Base-by-base conservation (phyloP, 2,797 vertebrate genomes). In the Propithecus perrieri region DNA sequence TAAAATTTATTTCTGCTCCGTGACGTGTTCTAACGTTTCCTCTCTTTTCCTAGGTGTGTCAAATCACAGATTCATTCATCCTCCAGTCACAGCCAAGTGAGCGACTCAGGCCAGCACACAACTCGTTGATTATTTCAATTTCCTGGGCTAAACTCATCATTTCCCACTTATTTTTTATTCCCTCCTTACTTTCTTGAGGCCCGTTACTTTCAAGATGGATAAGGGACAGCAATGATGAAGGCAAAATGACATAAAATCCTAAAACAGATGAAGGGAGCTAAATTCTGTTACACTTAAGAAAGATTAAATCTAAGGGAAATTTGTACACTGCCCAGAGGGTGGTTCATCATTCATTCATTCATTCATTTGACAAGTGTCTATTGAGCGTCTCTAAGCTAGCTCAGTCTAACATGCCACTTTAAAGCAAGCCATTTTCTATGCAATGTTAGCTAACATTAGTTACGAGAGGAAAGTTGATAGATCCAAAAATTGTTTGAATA, bases 1-100 rank as follows among this genome's bases (percentile, higher is more conserved):
- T 78, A 80, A 95, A 97, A 91, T 95, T 95, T 91, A 94, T 87
- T 96, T 95, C 94, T 43, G 55, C 57, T 74, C 75, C 33, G 0
- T 53, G 46, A 57, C 43, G 35, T 63, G 17, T 67, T 80, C 75
- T 59, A 59, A 72, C 33, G 43, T 57, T 86, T 93, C 93, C 59
- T 95, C 91, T 61, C 50, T 88, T 69, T 94, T 93, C 84, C 94
- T 78, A 97, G 83, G 89, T 97, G 46, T 96, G 88, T 94, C 96
- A 92, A 94, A 89, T 86, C 94, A 76, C 74, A 97, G 90, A 94
- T 89, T 90, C 89, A 85, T 81, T 85, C 95, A 75, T 96, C 57
- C 91, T 93, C 67, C 30, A 75, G 41, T 94, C 67, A 26, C 57
- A 96, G 93, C 86, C 95, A 93, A 78, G 38, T 50, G 30, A 85